Conservation (phyloP, 2,888 invertebrate genomes). For the Asteroscopus sphinx region DNA sequence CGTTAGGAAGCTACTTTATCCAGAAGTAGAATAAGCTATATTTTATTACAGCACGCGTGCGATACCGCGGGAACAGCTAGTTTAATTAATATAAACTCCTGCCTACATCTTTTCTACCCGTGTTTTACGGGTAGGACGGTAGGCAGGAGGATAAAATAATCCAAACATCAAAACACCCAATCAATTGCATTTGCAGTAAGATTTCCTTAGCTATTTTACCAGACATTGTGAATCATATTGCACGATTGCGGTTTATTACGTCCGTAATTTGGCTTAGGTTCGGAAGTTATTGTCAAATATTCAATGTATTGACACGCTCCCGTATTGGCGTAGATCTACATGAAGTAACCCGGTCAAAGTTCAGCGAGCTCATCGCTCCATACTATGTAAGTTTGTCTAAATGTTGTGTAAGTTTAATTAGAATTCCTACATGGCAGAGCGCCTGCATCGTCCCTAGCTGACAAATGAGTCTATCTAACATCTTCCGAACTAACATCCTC, state of each 20-base stretch:
- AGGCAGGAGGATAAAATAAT: no score
- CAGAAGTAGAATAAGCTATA: no score
- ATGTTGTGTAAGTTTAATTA: slow-evolving; percentile 82
- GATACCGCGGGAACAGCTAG: no score
- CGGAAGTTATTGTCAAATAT: slow-evolving; percentile 34
- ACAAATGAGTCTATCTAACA: slow-evolving; percentile 75
- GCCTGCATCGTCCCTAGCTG: slow-evolving; percentile 65
- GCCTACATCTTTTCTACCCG: no score
- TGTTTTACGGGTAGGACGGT: no score
- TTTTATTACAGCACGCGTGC: no score
- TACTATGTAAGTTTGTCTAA: slow-evolving; percentile 76
- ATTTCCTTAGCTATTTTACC: background rate
- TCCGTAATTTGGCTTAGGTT: slow-evolving; percentile 21
- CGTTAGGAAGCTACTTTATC: no score
- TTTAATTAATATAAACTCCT: no score
- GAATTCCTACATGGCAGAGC: slow-evolving; percentile 73
- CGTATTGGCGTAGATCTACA: slow-evolving; percentile 54
- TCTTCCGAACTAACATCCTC: slow-evolving; percentile 52
- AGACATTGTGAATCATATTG: slow-evolving; percentile 14
- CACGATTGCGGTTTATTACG: slow-evolving; percentile 12
- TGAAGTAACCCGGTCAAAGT: slow-evolving; percentile 70
- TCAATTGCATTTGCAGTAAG: background rate
- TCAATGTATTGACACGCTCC: slow-evolving; percentile 46
- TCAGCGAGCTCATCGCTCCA: slow-evolving; percentile 71
- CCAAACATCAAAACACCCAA: no score